Conservation (phyloP, 2,888 invertebrate genomes). For the Bellardia bayeri region DNA sequence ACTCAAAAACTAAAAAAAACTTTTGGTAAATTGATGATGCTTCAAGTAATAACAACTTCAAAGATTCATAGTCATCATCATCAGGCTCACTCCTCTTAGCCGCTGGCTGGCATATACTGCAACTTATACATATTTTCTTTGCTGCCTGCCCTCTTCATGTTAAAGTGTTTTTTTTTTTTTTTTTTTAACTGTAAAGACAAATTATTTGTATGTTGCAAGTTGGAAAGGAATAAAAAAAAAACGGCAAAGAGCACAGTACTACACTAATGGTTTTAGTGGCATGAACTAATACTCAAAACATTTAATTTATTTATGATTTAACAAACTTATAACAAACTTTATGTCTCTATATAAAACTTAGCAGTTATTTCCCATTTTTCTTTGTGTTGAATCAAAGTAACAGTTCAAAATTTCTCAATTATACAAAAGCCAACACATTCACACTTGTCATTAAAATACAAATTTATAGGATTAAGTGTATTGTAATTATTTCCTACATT, state of each 20-base stretch:
- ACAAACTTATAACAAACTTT: slow-evolving; percentile 16
- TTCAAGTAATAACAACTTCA: slow-evolving; percentile 73
- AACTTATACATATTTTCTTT: background rate
- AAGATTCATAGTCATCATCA: slow-evolving; percentile 72
- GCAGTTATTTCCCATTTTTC: background rate
- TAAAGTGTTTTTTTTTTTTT: slow-evolving; percentile 33
- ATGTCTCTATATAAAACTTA: background rate
- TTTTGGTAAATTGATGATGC: slow-evolving; percentile 71
- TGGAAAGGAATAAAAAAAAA: slow-evolving; percentile 2
- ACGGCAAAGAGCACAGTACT: background rate
- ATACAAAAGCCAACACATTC: slow-evolving; percentile 16
- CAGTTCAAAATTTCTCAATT: slow-evolving; percentile 30
- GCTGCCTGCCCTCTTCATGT: background rate
- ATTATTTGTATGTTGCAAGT: slow-evolving; percentile 54
- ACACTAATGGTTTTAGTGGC: slow-evolving; percentile 45
- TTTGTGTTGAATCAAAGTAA: slow-evolving; percentile 1
- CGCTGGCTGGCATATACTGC: slow-evolving; percentile 24
- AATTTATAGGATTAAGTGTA: background rate
- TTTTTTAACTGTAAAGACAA: slow-evolving; percentile 44
- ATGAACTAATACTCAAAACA: slow-evolving; percentile 42
- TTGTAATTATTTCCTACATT: slow-evolving; percentile 36
- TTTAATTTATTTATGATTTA: slow-evolving; percentile 60
- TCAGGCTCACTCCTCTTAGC: slow-evolving; percentile 26
- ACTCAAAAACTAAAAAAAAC: slow-evolving; percentile 9
- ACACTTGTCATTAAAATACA: slow-evolving; percentile 14